Base-by-base conservation (phyloP, 2,113 vertebrate genomes). In the Istiophorus platypterus region DNA sequence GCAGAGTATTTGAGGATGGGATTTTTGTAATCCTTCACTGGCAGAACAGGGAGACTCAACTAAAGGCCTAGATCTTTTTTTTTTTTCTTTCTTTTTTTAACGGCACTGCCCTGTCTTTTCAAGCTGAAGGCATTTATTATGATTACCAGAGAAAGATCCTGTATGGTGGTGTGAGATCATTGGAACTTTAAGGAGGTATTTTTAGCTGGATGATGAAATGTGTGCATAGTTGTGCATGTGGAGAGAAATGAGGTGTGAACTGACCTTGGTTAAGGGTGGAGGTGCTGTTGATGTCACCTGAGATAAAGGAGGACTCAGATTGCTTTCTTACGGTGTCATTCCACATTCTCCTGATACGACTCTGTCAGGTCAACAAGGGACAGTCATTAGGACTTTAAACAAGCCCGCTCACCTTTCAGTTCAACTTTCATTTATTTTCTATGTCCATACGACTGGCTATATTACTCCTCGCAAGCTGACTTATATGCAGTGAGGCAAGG, bases 261-360 rank as follows among this genome's bases (percentile, higher is more conserved):
- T 99, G 97, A 99, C 98, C 98, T 99, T 99, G 98, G 95, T 99
- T 99, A 96, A 99, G 98, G 92, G 98, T 99, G 94, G 98, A 99
- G 95, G 98, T 99, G 95, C 98, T 99, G 97, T 99, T 99, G 97
- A 99, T 99, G 97, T 99, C 98, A 97, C 98, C 98, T 98, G 98
- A 99, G 97, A 99, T 99, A 97, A 99, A 99, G 94, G 98, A 99
- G n/a, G 98, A 99, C 96, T 99, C 98, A 54, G 98, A 98, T 88
- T 99, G 98, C 95, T 99, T 99, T 96, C 98, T 97, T 95, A 99
- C 98, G 95, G 98, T 99, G 96, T 99, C 98, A 94, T 99, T 99
- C 98, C 98, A 99, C 98, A 99, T 99, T 94, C 98, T 99, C 92
- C 98, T 97, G 96, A 99, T 99, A 92, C 98, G 98, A 95, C 98